Base-by-base conservation (phyloP, 2,113 vertebrate genomes). In the Embiotoca jacksoni region DNA sequence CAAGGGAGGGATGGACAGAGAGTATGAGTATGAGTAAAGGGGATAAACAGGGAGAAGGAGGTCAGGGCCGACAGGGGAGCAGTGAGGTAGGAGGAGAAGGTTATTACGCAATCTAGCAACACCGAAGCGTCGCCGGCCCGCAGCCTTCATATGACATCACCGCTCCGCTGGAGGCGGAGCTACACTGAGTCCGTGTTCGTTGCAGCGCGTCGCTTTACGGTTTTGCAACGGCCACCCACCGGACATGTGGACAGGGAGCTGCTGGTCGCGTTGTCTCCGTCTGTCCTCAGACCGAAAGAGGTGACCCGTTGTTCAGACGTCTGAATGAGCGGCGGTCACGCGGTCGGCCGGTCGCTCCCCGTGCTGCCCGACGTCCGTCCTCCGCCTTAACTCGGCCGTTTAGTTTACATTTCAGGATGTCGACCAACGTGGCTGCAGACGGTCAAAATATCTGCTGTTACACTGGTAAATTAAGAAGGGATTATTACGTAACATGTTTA, bases 321-420 rank as follows among this genome's bases (percentile, higher is more conserved):
- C 49, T 81, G 71, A 85, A 83, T 84, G 83, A 78, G 54, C 32
- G 60, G 65, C 58, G 39, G 77, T 86, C 80, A 83, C 83, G 58
- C 81, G 74, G 53, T 78, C 16, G 60, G 73, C 55, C 60, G n/a
- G 66, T 79, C 57, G 16, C 60, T 55, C 39, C 54, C 36, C 0
- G 15, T 69, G 31, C 4, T 52, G 23, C 23, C n/a, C 33, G 41
- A n/a, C 16, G n/a, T 53, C 9, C 50, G 32, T 55, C n/a, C 49
- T n/a, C n/a, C n/a, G 49, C 41, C 10, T 44, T 44, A 44, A 11
- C 13, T 5, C 31, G 10, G 15, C 23, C 23, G 35, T 53, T 75
- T 47, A 36, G 57, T 47, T 63, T 39, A 54, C 59, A 71, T 58
- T 41, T 41, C 39, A 60, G 47, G 15, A 49, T 16, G 55, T 71